Evolutionary conservation across 2,888 invertebrate genomes (phyloP).

Genomic region (Ectemnius cavifrons): DNA sequence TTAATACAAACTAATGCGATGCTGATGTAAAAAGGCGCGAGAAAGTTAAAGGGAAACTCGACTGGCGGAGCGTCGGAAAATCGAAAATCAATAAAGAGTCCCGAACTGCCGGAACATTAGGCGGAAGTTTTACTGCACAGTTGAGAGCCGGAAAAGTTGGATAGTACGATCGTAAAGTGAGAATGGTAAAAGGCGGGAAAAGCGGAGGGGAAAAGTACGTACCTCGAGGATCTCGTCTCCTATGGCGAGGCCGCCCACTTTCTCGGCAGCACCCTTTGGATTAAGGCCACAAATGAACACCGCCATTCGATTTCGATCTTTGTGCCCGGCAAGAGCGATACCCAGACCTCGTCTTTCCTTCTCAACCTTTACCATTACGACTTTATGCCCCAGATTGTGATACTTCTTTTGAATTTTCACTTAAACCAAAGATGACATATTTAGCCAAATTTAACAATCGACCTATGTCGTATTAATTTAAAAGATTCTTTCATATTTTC

Average conservation of each 20-base stretch:
- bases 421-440: slow-evolving; percentile 69
- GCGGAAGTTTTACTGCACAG: too few relatives aligned
- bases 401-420: slow-evolving; percentile 97
- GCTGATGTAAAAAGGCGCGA: too few relatives aligned
- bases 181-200: background rate
- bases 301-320: slow-evolving; percentile 95
- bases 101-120: background rate
- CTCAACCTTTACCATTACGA: slow-evolving; percentile 87
- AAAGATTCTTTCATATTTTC: background rate
- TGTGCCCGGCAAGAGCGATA: slow-evolving; percentile 95
- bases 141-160: background rate
- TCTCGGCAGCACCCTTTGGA: slow-evolving; percentile 89
- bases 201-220: slow-evolving; percentile 22
- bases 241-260: slow-evolving; percentile 87
- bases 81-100: slow-evolving; percentile 5
- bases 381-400: slow-evolving; percentile 85
- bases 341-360: slow-evolving; percentile 90
- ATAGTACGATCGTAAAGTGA: background rate
- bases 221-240: slow-evolving; percentile 98
- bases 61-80: background rate
- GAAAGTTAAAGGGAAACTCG: background rate
- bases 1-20: too few relatives aligned
- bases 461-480: background rate
- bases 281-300: slow-evolving; percentile 98
- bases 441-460: too few relatives aligned